Evolutionary conservation across 2,797 vertebrate species (phyloP).

Genomic region (Lophius americanus): DNA sequence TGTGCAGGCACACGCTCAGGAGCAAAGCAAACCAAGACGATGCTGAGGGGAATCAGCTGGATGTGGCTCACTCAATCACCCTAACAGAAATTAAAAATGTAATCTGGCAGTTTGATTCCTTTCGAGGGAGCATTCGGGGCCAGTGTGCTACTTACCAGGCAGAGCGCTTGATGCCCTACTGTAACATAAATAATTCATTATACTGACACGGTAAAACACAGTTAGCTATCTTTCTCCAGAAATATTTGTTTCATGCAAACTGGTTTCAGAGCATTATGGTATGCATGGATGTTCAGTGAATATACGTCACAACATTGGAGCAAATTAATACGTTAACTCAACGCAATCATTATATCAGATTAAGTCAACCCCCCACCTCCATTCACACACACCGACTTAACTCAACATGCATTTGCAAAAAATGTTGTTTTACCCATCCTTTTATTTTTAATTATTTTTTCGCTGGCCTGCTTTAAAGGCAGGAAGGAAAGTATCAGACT

Average conservation of each 20-base stretch:
- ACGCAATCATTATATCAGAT: neutral
- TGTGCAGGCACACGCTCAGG: neutral
- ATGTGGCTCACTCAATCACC: constrained; percentile 1
- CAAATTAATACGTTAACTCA: constrained; percentile 7
- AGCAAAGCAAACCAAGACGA: constrained; percentile 11
- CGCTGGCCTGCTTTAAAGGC: too few relatives aligned
- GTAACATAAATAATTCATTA: constrained; percentile 42
- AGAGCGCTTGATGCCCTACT: constrained; percentile 6
- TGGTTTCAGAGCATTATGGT: neutral
- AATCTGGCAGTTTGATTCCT: neutral
- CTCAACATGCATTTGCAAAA: neutral
- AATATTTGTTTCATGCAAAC: constrained; percentile 21
- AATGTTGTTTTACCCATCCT: constrained; percentile 7
- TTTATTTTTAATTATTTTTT: too few relatives aligned
- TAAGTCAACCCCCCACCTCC: constrained; percentile 10
- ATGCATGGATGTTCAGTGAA: neutral
- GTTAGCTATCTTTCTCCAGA: neutral
- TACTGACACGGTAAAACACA: constrained; percentile 28
- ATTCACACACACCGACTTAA: neutral
- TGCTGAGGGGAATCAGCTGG: neutral
- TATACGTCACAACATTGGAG: constrained; percentile 1
- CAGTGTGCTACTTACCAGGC: neutral
- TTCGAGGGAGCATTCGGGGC: neutral
- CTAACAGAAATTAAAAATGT: neutral
- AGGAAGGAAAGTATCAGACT: neutral